Evolutionary conservation across 2,888 invertebrate genomes (phyloP).

Genomic region (Linnaemya tessellans): DNA sequence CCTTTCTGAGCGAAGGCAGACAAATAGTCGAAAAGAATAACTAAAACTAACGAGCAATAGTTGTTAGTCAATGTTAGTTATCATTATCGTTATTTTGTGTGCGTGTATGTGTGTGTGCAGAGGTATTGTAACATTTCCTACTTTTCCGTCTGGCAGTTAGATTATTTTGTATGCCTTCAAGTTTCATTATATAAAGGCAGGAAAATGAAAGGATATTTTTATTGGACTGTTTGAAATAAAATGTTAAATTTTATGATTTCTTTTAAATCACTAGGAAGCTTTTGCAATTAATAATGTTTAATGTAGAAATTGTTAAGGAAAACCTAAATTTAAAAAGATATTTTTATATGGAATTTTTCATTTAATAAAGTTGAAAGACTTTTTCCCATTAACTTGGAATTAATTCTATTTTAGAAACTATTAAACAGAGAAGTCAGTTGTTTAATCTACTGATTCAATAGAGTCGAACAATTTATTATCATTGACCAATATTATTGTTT

Average conservation of each 20-base stretch:
- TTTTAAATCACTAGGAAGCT: slow-evolving; percentile 36
- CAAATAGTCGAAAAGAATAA: slow-evolving; percentile 15
- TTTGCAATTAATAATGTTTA: slow-evolving; percentile 54
- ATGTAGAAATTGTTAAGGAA: slow-evolving; percentile 1
- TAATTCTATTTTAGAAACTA: too few species aligned
- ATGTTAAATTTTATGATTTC: background rate
- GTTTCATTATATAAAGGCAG: slow-evolving; percentile 51
- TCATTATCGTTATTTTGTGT: slow-evolving; percentile 33
- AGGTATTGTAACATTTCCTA: slow-evolving; percentile 9
- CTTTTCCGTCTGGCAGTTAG: background rate
- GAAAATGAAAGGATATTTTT: slow-evolving; percentile 64
- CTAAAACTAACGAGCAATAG: slow-evolving; percentile 19
- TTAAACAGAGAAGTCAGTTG: too few species aligned
- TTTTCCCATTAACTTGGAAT: too few species aligned
- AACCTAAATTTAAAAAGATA: background rate
- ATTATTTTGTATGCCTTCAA: slow-evolving; percentile 7
- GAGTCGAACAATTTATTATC: too few species aligned
- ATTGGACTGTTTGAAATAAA: slow-evolving; percentile 30
- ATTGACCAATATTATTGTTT: too few species aligned
- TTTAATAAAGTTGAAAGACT: too few species aligned
- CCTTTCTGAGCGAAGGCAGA: slow-evolving; percentile 12
- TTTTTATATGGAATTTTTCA: too few species aligned
- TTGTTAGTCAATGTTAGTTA: slow-evolving; percentile 55
- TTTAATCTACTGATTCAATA: too few species aligned
- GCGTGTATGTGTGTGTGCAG: background rate